Conservation (phyloP, 2,888 invertebrate genomes). For the Caenorhabditis wallacei region DNA sequence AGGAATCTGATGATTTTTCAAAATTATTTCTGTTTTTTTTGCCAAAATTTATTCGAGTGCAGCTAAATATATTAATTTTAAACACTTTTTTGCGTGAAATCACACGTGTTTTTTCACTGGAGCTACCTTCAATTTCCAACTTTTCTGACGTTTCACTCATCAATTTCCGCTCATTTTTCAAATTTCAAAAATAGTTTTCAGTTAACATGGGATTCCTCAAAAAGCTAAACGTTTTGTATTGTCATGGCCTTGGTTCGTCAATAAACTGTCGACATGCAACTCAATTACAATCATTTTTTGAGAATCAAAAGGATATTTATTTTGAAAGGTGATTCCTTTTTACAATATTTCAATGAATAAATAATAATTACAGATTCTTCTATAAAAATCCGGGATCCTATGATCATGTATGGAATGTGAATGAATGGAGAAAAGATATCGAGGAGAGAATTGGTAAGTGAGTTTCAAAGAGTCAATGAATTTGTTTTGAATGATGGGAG, state of each 20-base stretch:
- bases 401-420: slow-evolving; percentile 63
- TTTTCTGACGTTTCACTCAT: too few relatives aligned
- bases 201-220: slow-evolving; percentile 26
- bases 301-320: slow-evolving; percentile 55
- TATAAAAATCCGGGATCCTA: slow-evolving; percentile 69
- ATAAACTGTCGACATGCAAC: slow-evolving; percentile 67
- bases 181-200: background rate
- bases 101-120: too few relatives aligned
- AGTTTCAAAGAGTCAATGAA: background rate
- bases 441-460: slow-evolving; percentile 57
- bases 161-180: too few relatives aligned
- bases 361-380: slow-evolving; percentile 32
- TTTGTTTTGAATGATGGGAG: too few relatives aligned
- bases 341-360: background rate
- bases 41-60: background rate
- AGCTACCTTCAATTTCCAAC: too few relatives aligned
- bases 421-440: slow-evolving; percentile 70
- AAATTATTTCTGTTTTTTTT: background rate
- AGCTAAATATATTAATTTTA: too few relatives aligned
- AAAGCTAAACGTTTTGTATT: slow-evolving; percentile 65
- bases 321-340: slow-evolving; percentile 56
- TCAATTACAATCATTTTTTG: slow-evolving; percentile 58
- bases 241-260: slow-evolving; percentile 71
- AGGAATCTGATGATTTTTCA: too few relatives aligned
- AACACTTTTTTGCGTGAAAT: too few relatives aligned